Evolutionary conservation across 2,888 invertebrate species (phyloP), one percentile per base, ranked within the genome.

Genomic region (Muschampia staudingeri): DNA sequence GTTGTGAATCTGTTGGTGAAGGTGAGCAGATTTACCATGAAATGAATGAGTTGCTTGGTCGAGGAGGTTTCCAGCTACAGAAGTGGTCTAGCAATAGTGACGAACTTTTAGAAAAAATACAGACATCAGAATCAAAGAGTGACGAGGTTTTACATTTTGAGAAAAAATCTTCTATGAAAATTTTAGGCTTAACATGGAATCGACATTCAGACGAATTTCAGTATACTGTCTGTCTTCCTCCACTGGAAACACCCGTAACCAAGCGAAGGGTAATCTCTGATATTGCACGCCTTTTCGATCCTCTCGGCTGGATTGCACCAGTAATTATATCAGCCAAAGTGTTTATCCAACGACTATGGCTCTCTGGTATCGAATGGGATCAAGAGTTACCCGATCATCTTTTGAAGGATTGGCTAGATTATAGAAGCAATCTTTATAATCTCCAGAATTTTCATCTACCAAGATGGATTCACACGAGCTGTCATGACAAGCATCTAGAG

Each of bases 341-440:
- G 0, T 75, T 85, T 0, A 88, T 89, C 1, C 89, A 89, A 80
- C 81, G 82, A 25, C 25, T 89, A 8, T 89, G 88, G 89, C n/a
- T 87, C 48, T 71, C 83, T 19, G 84, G 85, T 1, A 12, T 88
- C 0, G 61, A 30, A 0, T 90, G 90, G 90, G 89, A 90, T 75
- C 85, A 88, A 16, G 56, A 79, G 9, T 14, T 87, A 37, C 83
- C 73, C 11, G 69, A 70, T 70, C 37, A 70, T 8, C 44, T 78
- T 1, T 48, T 80, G 19, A 65, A 40, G 14, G 83, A 83, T 19
- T 78, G 34, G 16, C 14, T 11, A 6, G 76, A 44, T 25, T 85
- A 56, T 7, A 69, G 76, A 67, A 79, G 5, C 76, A 84, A 25
- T 87, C 88, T 88, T 12, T 34, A 42, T 76, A 56, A 67, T 84